These are phyloP conservation scores for Drepana falcataria DNA, from an alignment of 2,888 invertebrate genomes.

Conservation along the genomic window DNA sequence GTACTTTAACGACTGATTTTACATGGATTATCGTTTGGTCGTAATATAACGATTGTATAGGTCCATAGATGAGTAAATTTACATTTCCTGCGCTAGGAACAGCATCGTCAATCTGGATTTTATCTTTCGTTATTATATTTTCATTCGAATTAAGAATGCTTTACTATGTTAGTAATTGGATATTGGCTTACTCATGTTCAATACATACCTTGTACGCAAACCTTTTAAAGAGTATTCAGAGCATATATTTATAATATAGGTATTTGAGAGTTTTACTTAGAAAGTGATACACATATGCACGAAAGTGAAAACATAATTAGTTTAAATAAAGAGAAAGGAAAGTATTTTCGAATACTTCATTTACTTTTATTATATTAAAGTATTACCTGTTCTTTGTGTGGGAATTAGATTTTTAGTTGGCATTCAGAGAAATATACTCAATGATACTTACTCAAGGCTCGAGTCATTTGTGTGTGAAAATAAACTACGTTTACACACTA, in stretches of 20 bases:
- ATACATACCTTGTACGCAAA: background rate
- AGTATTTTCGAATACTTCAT: background rate
- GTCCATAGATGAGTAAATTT: too few species aligned
- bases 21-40: too few species aligned
- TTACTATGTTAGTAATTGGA: too few species aligned
- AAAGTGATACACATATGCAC: slow-evolving; percentile 2
- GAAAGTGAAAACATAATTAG: background rate
- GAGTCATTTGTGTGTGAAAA: too few species aligned
- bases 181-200: background rate
- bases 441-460: too few species aligned
- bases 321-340: background rate
- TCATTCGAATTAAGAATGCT: too few species aligned
- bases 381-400: background rate
- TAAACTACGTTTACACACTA: too few species aligned
- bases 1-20: too few species aligned
- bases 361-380: background rate
- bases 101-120: too few species aligned
- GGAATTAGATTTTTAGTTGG: background rate
- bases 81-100: too few species aligned
- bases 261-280: background rate
- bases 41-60: too few species aligned
- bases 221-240: background rate
- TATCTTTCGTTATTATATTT: too few species aligned
- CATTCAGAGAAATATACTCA: background rate
- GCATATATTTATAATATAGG: background rate